A percentile compares a stretch with the other conserved stretches of the same genome.
These are phyloP conservation scores for Streblospio benedicti DNA, from an alignment of 1,140 invertebrate species.

Conservation along the genomic window DNA sequence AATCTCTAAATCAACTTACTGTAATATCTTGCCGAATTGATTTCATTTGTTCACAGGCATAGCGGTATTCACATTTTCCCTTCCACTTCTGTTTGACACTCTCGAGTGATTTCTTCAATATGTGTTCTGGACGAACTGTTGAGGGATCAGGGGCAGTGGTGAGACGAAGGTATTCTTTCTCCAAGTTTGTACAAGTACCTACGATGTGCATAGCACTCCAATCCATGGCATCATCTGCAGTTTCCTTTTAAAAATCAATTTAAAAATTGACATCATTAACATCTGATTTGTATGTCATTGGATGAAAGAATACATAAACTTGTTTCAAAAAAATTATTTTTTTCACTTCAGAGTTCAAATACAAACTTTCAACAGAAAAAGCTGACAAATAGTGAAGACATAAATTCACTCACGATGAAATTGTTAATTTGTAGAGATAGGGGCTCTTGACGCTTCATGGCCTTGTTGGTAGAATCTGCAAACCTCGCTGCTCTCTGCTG, in stretches of 20 bases:
- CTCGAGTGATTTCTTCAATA: conserved; percentile 72
- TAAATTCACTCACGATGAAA: conserved; percentile 1
- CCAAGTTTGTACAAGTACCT: conserved; percentile 81
- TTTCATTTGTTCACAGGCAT: conserved; percentile 95
- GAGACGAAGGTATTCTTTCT: conserved; percentile 87
- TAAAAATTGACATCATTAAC: not conserved
- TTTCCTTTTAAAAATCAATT: conserved; percentile 13
- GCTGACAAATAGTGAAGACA: too few relatives aligned
- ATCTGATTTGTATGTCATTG: not conserved
- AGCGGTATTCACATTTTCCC: conserved; percentile 81
- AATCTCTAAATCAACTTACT: conserved; percentile 58
- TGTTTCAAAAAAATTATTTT: too few relatives aligned
- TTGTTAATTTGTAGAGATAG: conserved; percentile 30
- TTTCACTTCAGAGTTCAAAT: too few relatives aligned
- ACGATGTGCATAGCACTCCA: conserved; percentile 62
- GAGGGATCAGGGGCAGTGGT: conserved; percentile 83
- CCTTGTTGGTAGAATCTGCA: conserved; percentile 37
- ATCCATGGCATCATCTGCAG: conserved; percentile 28
- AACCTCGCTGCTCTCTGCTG: conserved; percentile 72
- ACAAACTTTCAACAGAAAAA: too few relatives aligned
- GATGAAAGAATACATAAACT: too few relatives aligned
- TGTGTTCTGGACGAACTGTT: conserved; percentile 77
- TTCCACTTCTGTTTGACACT: conserved; percentile 87
- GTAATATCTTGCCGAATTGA: conserved; percentile 97
- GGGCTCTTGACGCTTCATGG: conserved; percentile 26